Conservation (phyloP, 2,888 invertebrate species). For the Spilarctia lutea region DNA sequence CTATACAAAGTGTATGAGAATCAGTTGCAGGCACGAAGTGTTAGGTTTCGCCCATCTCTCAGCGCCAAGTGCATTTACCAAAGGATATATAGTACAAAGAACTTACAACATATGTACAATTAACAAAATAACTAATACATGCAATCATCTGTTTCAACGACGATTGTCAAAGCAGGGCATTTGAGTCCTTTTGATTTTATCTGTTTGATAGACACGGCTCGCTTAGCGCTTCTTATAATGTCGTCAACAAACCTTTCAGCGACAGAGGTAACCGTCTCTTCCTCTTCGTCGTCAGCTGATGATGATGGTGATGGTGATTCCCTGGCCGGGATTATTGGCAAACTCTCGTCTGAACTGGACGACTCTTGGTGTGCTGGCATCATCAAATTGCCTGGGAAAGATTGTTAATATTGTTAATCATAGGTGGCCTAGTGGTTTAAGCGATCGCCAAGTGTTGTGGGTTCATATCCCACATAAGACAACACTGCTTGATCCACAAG, state of each 20-base stretch:
- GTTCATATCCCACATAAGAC: too few species aligned
- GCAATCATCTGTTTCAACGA: not conserved
- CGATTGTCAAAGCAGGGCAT: not conserved
- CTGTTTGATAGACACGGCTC: conserved; percentile 11
- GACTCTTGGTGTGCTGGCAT: conserved; percentile 51
- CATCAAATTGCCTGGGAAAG: conserved; percentile 62
- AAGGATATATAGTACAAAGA: not conserved
- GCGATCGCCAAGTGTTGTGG: too few species aligned
- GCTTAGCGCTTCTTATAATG: not conserved
- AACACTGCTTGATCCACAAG: too few species aligned
- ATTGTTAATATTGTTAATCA: not conserved
- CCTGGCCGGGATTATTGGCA: conserved; percentile 60
- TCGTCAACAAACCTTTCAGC: conserved; percentile 53
- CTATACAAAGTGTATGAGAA: too few species aligned
- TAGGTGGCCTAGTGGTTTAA: too few species aligned
- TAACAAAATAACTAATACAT: not conserved
- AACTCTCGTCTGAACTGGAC: conserved; percentile 65
- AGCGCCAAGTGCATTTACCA: not conserved
- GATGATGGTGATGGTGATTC: conserved; percentile 53
- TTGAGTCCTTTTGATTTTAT: conserved; percentile 29
- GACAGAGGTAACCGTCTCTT: conserved; percentile 48
- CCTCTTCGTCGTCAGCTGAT: conserved; percentile 71
- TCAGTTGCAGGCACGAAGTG: not conserved
- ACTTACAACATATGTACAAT: not conserved
- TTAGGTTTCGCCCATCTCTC: not conserved